These are phyloP conservation scores for Tipula confusa DNA, from an alignment of 2,888 invertebrate species.

Conservation along the genomic window DNA sequence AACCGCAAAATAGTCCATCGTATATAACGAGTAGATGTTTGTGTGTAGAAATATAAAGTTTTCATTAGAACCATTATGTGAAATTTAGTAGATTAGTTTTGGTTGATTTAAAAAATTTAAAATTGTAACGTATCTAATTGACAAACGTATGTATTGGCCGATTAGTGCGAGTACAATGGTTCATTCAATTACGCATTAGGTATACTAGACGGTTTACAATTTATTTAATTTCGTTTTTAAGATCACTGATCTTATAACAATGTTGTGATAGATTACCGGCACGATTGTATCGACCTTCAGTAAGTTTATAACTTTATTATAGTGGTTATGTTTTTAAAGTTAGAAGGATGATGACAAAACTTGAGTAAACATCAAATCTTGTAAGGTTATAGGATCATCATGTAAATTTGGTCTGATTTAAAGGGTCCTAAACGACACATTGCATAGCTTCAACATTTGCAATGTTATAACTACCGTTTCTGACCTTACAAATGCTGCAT, in stretches of 20 bases:
- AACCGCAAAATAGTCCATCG: neutral
- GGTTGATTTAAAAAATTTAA: neutral
- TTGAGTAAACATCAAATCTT: too few relatives aligned
- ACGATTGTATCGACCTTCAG: neutral
- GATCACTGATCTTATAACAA: neutral
- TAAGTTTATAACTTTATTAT: neutral
- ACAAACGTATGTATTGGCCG: neutral
- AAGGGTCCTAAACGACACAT: too few relatives aligned
- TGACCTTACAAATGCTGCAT: too few relatives aligned
- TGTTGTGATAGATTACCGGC: neutral
- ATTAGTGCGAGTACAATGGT: neutral
- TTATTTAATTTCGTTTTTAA: neutral
- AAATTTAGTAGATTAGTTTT: neutral
- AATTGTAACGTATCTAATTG: neutral
- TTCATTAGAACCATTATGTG: neutral
- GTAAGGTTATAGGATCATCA: too few relatives aligned
- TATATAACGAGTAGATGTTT: neutral
- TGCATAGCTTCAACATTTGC: too few relatives aligned
- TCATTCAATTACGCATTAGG: neutral
- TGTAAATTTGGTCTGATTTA: too few relatives aligned
- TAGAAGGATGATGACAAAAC: too few relatives aligned
- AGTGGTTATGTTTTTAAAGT: too few relatives aligned
- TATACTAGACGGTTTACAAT: neutral
- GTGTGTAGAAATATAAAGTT: neutral
- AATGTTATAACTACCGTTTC: too few relatives aligned